These are phyloP conservation scores for Bombus waltoni DNA, from an alignment of 1,140 invertebrate species.

Conservation along the genomic window DNA sequence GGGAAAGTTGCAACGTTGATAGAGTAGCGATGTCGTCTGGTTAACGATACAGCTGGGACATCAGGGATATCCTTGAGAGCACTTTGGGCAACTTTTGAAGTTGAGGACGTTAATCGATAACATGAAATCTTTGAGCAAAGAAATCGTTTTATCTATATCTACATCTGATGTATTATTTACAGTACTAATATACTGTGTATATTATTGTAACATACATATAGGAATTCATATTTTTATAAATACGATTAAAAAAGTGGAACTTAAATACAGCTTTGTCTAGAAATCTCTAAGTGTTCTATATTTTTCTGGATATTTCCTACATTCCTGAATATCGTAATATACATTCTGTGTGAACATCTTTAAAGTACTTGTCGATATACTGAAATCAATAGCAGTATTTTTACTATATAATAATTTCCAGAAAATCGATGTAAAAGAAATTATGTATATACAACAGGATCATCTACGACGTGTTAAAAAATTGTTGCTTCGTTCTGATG, in stretches of 20 bases:
- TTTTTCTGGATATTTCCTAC: no score
- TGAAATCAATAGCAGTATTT: background rate
- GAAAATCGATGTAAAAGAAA: background rate
- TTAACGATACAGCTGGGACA: background rate
- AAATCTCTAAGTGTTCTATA: no score
- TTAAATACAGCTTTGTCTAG: no score
- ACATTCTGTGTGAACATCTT: background rate
- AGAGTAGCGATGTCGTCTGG: background rate
- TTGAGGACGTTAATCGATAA: background rate
- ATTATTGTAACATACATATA: no score
- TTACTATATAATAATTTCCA: background rate
- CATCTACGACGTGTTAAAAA: background rate
- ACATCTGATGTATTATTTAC: no score
- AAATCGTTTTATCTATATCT: background rate
- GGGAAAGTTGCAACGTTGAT: conserved; percentile 2
- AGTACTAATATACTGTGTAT: no score
- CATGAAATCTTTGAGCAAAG: background rate
- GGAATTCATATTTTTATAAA: no score
- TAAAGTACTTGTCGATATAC: background rate
- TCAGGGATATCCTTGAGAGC: background rate
- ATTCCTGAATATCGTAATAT: no score
- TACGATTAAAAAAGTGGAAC: no score
- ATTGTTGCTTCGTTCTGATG: background rate
- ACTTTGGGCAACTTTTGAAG: background rate
- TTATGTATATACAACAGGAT: background rate